phyloP scores from a whole-genome alignment of 2,797 vertebrate genomes.

The Sebastes cheni region DNA sequence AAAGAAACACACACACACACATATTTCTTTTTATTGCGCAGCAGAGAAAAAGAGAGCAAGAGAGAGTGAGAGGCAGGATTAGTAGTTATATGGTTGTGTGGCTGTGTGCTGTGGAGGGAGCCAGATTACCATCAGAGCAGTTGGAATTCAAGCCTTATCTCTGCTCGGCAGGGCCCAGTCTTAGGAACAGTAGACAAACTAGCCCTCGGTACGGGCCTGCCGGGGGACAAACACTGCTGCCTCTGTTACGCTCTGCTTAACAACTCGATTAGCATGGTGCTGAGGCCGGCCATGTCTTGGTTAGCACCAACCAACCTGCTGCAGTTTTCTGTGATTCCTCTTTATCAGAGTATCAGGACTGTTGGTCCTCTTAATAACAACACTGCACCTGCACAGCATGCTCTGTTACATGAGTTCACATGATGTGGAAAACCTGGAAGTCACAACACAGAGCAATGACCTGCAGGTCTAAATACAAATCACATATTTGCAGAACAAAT shows the following conservation, averaged over 20 bases:
- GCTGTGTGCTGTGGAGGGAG: conserved; percentile 54
- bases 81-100: conserved; percentile 48
- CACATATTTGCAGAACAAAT: conserved; percentile 3
- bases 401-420: background rate
- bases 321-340: conserved; percentile 18
- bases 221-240: conserved; percentile 65
- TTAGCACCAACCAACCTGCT: conserved; percentile 33
- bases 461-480: background rate
- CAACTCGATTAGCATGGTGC: conserved; percentile 62
- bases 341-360: background rate
- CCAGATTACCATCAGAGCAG: conserved; percentile 78
- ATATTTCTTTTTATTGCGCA: background rate
- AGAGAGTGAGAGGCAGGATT: conserved; percentile 46
- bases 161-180: conserved; percentile 64
- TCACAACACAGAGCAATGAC: conserved; percentile 10
- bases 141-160: conserved; percentile 80
- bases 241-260: conserved; percentile 66
- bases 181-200: conserved; percentile 57
- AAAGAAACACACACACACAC: conserved; percentile 13
- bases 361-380: background rate
- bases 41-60: conserved; percentile 1
- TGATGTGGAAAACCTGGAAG: conserved; percentile 1
- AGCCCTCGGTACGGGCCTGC: conserved; percentile 52
- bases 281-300: conserved; percentile 43
- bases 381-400: background rate